Conservation (phyloP, 2,888 invertebrate species). For the Ceramica pisi region DNA sequence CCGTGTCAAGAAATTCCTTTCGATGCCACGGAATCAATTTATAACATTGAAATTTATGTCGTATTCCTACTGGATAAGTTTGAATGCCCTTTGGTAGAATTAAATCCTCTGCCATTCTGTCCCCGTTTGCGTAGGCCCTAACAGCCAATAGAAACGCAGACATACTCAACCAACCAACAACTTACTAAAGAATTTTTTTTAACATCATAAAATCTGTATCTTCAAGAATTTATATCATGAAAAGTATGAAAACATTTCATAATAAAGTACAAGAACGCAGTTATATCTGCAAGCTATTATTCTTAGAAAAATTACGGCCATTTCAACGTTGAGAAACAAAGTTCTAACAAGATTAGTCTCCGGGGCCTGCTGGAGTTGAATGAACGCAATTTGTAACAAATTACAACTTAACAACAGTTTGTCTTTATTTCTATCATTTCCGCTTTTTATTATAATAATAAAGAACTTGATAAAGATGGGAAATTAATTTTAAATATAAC, state of each 20-base stretch:
- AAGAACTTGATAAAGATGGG: slow-evolving; percentile 27
- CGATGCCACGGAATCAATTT: too few species aligned
- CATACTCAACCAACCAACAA: not conserved
- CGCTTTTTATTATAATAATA: slow-evolving; percentile 54
- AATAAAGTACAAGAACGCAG: slow-evolving; percentile 35
- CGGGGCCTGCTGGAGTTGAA: slow-evolving; percentile 68
- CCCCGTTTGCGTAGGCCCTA: too few species aligned
- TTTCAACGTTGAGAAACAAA: slow-evolving; percentile 53
- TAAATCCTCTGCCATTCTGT: too few species aligned
- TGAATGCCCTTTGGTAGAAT: too few species aligned
- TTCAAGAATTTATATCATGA: slow-evolving; percentile 18
- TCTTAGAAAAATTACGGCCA: slow-evolving; percentile 52
- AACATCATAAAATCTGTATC: not conserved
- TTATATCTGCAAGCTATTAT: slow-evolving; percentile 50
- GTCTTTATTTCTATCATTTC: slow-evolving; percentile 65
- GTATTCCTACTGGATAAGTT: too few species aligned
- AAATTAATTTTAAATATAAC: slow-evolving; percentile 37
- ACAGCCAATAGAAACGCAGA: not conserved
- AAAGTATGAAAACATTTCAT: slow-evolving; percentile 24
- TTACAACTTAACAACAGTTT: slow-evolving; percentile 69
- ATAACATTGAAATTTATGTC: too few species aligned
- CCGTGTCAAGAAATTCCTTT: too few species aligned
- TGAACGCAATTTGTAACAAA: slow-evolving; percentile 74
- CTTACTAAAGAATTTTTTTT: not conserved
- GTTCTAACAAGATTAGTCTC: slow-evolving; percentile 74